These are phyloP conservation scores for Heliocidaris tuberculata DNA, from an alignment of 35 echinoderm and acorn worm genomes.

Conservation along the genomic window DNA sequence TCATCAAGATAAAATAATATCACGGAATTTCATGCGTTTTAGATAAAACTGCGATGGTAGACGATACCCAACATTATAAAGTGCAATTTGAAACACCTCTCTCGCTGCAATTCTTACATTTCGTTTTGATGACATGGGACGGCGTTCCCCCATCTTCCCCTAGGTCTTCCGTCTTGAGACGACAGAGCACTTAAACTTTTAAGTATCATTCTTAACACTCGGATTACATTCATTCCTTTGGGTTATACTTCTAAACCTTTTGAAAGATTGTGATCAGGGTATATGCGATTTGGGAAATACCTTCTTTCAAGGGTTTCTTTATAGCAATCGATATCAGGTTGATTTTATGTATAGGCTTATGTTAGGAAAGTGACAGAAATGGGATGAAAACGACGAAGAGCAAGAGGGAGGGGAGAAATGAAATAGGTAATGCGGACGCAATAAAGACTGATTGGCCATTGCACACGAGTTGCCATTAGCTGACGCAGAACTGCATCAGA, in stretches of 20 bases:
- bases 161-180: not conserved
- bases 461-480: too few species aligned
- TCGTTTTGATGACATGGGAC: not conserved
- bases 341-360: too few species aligned
- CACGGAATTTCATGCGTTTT: not conserved
- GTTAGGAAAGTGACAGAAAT: not conserved
- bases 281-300: not conserved
- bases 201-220: not conserved
- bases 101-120: not conserved
- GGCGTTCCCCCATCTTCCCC: not conserved
- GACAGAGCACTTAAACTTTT: not conserved
- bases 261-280: not conserved
- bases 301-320: not conserved
- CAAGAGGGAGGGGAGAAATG: not conserved
- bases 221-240: not conserved
- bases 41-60: not conserved
- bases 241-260: not conserved
- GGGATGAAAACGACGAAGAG: not conserved
- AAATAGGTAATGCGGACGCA: not conserved
- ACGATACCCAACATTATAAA: not conserved
- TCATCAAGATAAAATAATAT: not conserved
- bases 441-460: too few species aligned
- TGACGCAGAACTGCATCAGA: too few species aligned
- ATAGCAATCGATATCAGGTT: not conserved
- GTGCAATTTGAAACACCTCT: not conserved